Conservation (phyloP, 2,113 vertebrate species). For the Malurus alboscapulatus region DNA sequence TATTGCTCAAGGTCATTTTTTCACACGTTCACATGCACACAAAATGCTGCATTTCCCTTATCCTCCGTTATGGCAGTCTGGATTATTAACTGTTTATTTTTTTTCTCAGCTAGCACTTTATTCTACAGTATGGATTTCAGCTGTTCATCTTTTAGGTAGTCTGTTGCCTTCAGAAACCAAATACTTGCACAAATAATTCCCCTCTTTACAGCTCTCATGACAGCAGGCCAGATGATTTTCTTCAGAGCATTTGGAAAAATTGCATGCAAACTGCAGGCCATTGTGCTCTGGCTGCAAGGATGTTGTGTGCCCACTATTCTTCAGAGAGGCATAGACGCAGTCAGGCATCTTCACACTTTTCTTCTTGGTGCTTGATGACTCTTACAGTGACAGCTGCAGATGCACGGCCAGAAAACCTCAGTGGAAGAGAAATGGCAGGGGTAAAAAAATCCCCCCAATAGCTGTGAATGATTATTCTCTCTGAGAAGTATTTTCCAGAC, state of each 20-base stretch:
- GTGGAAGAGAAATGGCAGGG: neutral
- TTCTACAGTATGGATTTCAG: neutral
- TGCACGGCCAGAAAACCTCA: neutral
- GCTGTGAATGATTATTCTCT: neutral
- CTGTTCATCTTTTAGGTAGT: neutral
- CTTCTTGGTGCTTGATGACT: neutral
- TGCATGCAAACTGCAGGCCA: neutral
- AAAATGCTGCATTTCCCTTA: neutral
- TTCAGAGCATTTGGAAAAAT: neutral
- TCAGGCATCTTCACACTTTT: neutral
- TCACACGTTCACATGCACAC: neutral
- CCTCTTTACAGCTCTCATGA: neutral
- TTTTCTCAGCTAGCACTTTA: neutral
- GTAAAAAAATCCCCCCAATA: neutral
- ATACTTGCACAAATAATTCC: neutral
- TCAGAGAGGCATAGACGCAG: neutral
- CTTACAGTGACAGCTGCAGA: neutral
- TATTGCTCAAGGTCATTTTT: neutral
- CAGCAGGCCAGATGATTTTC: neutral
- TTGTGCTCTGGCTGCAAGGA: neutral
- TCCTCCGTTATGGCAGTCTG: neutral
- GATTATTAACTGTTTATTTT: neutral
- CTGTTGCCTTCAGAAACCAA: neutral
- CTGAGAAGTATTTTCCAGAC: neutral
- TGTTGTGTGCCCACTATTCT: rapidly evolving